Evolutionary conservation across 1,140 invertebrate genomes (phyloP), one percentile per base, ranked within the genome.

Genomic region (Bombus impatiens): DNA sequence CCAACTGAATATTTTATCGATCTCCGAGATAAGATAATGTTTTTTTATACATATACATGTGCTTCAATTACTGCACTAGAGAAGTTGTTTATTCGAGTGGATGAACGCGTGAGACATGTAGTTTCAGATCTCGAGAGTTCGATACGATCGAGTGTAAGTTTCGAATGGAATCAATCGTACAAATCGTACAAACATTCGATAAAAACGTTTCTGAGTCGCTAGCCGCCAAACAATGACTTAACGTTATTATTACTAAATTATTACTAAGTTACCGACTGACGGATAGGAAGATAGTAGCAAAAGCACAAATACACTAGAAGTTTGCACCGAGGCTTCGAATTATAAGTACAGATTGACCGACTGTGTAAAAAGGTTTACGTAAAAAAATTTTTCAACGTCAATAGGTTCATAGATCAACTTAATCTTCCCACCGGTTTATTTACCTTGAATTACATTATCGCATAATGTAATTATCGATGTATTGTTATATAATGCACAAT

Each of bases 141-240:
- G n/a, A 75, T 47, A 32, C 15, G 42, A 47, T 74, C 42, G 71
- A 28, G 40, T 74, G 42, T n/a, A 40, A 32, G 28, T 37, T 47
- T 53, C 74, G 44, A 75, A 75, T 28, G 42, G 42, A 47, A 75
- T 75, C 42, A 40, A 74, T 72, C 68, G 35, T 70, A 70, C 25
- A 35, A 42, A 42, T 72, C 35, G 35, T 70, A 70, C 25, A 35
- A 42, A 42, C 13, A 15, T 15, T 40, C 42, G 12, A 40, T 40
- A 72, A 15, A 74, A 44, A 44, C 42, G 15, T 74, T 44, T 74
- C 1, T 15, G 37, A 42, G 9, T 42, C 4, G 12, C 25, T 71
- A n/a, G 18, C 6, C 47, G 47, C 47, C 22, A 53, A 71, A 71
- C 10, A 71, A n/a, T 6, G 3, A 15, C 37, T 28, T 75, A 57